Base-by-base conservation (phyloP, 1,140 invertebrate genomes). In the Mercenaria mercenaria region DNA sequence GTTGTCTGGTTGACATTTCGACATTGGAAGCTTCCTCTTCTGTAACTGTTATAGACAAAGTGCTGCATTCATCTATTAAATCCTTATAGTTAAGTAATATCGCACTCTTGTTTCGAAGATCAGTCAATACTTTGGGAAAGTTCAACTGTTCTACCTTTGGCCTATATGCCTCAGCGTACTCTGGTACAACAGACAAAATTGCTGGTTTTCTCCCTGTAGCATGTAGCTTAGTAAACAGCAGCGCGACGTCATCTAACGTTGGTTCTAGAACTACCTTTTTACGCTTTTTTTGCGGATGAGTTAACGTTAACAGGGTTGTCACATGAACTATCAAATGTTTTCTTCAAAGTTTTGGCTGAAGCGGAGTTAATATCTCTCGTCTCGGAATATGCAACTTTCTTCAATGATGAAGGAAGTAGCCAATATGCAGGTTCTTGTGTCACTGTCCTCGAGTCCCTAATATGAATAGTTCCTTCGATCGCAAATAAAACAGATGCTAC, bases 401-500 rank as follows among this genome's bases (percentile, higher is more conserved):
- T 85, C 20, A 43, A 29, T 32, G 37, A 20, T 85, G 82, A 11
- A 15, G 82, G 82, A 34, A 85, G 43, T 39, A 50, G n/a, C 82
- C 82, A 85, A 37, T 85, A 85, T 10, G 91, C 84, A 20, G 52
- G 41, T 43, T 89, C 80, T 43, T 91, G 52, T 43, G 93, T 93
- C 0, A 92, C 91, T 23, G 92, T 93, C 32, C 81, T 61, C 3
- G 18, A 32, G 34, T 87, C 87, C 34, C 80, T 76, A 15, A 92
- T 52, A 26, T 74, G 72, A 0, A 93, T 90, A 32, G 67, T 61
- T 74, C 88, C 61, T 15, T 90, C 86, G 3, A 91, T 39, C 8
- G 74, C n/a, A 90, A 93, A 92, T 4, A 92, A 34, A 15, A 90
- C 32, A 0, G 91, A 91, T 10, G 86, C 92, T 85, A 91, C 88